phyloP scores from a whole-genome alignment of 1,140 invertebrate species.

The Leptinotarsa undecemlineata region DNA sequence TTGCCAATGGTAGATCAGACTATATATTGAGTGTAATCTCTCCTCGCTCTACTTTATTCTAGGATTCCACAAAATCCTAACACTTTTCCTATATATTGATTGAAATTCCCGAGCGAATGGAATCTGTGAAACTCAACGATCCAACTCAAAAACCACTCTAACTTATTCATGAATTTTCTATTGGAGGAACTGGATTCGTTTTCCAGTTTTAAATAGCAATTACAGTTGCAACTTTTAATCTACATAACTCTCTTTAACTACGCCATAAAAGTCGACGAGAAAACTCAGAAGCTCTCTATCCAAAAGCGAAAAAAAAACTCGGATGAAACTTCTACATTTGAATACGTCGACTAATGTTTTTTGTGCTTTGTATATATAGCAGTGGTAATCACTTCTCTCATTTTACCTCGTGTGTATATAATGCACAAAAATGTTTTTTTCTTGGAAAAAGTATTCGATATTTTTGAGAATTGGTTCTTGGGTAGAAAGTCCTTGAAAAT shows the following conservation, averaged over 20 bases:
- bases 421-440: too few relatives aligned
- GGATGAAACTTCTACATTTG: slow-evolving; percentile 46
- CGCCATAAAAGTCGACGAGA: slow-evolving; percentile 55
- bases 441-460: too few relatives aligned
- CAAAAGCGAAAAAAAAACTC: slow-evolving; percentile 46
- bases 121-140: neutral
- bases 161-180: slow-evolving; percentile 24
- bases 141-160: neutral
- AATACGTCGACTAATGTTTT: slow-evolving; percentile 30
- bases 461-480: too few relatives aligned
- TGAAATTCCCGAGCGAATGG: neutral
- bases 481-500: too few relatives aligned
- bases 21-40: too few relatives aligned
- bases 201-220: slow-evolving; percentile 57
- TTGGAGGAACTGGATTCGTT: slow-evolving; percentile 41
- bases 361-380: neutral
- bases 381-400: neutral
- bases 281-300: slow-evolving; percentile 52
- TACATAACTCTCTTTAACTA: slow-evolving; percentile 55
- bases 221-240: slow-evolving; percentile 58
- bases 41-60: too few relatives aligned
- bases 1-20: too few relatives aligned
- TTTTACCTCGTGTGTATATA: neutral
- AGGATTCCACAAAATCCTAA: too few relatives aligned
- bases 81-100: neutral